These are phyloP conservation scores for Hedya salicella DNA, from an alignment of 2,888 invertebrate species.

Conservation along the genomic window DNA sequence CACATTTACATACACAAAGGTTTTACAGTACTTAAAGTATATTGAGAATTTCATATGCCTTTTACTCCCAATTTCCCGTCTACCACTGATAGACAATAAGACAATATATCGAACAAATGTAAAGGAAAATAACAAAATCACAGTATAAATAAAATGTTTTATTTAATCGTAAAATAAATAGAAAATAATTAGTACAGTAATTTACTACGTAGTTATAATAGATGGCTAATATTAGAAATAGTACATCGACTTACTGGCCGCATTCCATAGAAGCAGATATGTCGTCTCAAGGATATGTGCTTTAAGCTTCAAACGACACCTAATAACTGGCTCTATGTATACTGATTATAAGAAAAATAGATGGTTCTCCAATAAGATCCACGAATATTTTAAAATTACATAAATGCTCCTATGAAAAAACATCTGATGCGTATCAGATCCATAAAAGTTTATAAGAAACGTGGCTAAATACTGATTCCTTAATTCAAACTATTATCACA, in stretches of 20 bases:
- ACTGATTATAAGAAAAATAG: conserved; percentile 41
- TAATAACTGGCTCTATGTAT: conserved; percentile 27
- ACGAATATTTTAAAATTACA: conserved; percentile 51
- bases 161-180: conserved; percentile 61
- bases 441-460: conserved; percentile 56
- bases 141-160: conserved; percentile 60
- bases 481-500: conserved; percentile 79
- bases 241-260: conserved; percentile 49
- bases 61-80: conserved; percentile 5
- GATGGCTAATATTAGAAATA: conserved; percentile 45
- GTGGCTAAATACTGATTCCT: conserved; percentile 59
- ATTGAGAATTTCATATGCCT: conserved; percentile 49
- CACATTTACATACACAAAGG: conserved; percentile 15
- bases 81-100: conserved; percentile 25
- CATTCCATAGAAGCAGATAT: conserved; percentile 81
- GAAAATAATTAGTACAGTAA: conserved; percentile 52
- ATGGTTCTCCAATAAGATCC: conserved; percentile 25
- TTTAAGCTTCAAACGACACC: conserved; percentile 46
- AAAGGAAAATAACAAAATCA: conserved; percentile 53
- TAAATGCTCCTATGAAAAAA: conserved; percentile 77
- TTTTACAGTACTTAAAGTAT: conserved; percentile 60
- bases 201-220: conserved; percentile 54
- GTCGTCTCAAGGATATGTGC: conserved; percentile 65
- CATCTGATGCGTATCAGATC: conserved; percentile 57
- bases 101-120: conserved; percentile 18